Base-by-base conservation (phyloP, 1,140 invertebrate species). In the Pomacea maculata region DNA sequence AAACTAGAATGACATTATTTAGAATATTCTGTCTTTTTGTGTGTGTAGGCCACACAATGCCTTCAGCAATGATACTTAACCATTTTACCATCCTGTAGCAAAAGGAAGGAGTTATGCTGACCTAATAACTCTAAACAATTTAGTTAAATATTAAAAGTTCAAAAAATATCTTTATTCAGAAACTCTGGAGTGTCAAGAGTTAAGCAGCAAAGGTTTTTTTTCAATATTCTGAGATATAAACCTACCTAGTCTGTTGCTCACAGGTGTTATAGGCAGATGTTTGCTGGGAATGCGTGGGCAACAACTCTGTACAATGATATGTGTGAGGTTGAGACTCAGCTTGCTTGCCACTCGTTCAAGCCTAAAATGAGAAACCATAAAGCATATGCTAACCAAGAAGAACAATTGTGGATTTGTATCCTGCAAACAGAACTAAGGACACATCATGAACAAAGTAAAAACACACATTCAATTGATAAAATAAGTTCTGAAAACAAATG, bases 281-380 rank as follows among this genome's bases (percentile, higher is more conserved):
- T 88, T 90, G 83, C 88, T 87, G 19, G 89, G 89, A 55, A 91
- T 86, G 45, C 83, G 83, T 0, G 88, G 86, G 85, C 90, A 91
- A 76, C 90, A 91, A 83, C 88, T 91, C 79, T 90, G 87, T 19
- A 91, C 89, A 75, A 91, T 91, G 63, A 91, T 89, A 77, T 90
- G 88, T 0, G 88, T 90, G 52, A 91, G 82, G 80, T 91, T 90
- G n/a, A 91, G 80, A 81, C 89, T 91, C 63, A 91, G 71, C 64
- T 87, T 87, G n/a, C 85, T 79, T 29, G 90, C 90, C 9, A 91
- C 85, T 72, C 82, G 83, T 82, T 90, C 90, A 45, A 91, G 75
- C 77, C 90, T 89, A 80, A 7, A 85, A 85, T 54, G 52, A 80
- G 12, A 80, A 80, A 65, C n/a, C 75, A 71, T 29, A 64, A 65